These are phyloP conservation scores for Pelosia muscerda DNA, from an alignment of 2,888 invertebrate genomes.

Conservation along the genomic window DNA sequence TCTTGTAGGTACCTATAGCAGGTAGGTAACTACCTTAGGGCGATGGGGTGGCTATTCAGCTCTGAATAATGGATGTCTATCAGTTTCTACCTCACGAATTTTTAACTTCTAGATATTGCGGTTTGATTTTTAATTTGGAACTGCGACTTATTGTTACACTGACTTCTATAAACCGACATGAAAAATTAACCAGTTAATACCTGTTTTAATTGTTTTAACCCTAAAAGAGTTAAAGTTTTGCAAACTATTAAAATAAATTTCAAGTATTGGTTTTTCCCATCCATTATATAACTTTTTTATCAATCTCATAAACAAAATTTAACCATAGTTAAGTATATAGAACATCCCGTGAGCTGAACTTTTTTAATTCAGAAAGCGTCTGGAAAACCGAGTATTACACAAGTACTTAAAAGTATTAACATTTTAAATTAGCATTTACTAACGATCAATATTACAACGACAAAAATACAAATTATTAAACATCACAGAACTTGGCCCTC, in stretches of 20 bases:
- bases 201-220: background rate
- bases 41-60: constrained; percentile 12
- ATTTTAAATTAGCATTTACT: too few relatives aligned
- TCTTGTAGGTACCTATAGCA: constrained; percentile 13
- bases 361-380: too few relatives aligned
- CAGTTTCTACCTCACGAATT: constrained; percentile 3
- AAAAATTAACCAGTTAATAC: background rate
- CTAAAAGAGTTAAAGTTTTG: background rate
- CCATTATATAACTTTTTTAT: too few relatives aligned
- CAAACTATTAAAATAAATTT: background rate
- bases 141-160: background rate
- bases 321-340: background rate
- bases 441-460: background rate
- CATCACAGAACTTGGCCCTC: constrained; percentile 27
- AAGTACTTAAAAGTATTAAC: too few relatives aligned
- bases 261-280: background rate
- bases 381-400: too few relatives aligned
- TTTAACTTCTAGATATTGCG: background rate
- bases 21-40: constrained; percentile 16
- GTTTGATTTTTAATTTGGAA: background rate
- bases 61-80: constrained; percentile 17
- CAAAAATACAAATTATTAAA: background rate
- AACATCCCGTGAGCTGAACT: background rate
- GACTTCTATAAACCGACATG: background rate
- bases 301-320: background rate